Percentiles rank a stretch among this genome's conserved stretches.
Conservation (phyloP, 1,140 invertebrate species). For the Gonatopus flavifemur region DNA sequence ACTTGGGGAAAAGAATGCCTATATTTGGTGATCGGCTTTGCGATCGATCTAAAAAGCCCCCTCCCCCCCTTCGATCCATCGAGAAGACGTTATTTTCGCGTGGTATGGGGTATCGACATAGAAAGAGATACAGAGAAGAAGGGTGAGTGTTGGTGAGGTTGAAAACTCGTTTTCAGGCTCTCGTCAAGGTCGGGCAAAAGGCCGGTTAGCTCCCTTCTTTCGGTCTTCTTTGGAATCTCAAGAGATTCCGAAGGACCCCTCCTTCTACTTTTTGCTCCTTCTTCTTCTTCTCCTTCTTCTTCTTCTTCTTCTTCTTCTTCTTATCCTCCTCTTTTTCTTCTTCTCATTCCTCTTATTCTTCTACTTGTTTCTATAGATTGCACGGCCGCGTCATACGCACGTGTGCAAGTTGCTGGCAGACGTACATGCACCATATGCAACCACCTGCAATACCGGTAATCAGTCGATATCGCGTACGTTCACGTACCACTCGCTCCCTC, state of each 20-base stretch:
- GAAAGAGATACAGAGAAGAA: too few relatives aligned
- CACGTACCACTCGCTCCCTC: too few relatives aligned
- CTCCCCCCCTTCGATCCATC: background rate
- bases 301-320: background rate
- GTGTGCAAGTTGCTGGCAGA: slow-evolving; percentile 9
- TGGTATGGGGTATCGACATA: slow-evolving; percentile 10
- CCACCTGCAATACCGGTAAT: too few relatives aligned
- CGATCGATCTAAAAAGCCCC: slow-evolving; percentile 35
- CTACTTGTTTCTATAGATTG: too few relatives aligned
- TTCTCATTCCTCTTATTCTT: background rate
- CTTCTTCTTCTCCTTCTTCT: slow-evolving; percentile 1
- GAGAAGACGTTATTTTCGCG: background rate
- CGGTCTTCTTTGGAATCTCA: slow-evolving; percentile 31
- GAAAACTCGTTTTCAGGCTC: slow-evolving; percentile 35
- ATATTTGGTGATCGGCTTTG: slow-evolving; percentile 31
- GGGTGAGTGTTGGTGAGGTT: slow-evolving; percentile 22
- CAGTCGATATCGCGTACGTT: too few relatives aligned
- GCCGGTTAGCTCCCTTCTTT: slow-evolving; percentile 9
- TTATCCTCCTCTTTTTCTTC: background rate
- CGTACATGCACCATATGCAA: background rate
- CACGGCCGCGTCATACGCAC: slow-evolving; percentile 26
- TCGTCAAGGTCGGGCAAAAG: slow-evolving; percentile 32
- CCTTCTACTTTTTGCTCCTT: slow-evolving; percentile 3
- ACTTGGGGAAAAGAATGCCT: slow-evolving; percentile 20
- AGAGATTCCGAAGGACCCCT: slow-evolving; percentile 24